These are phyloP conservation scores for Smutsia gigantea DNA, from an alignment of 2,797 vertebrate species.

Conservation along the genomic window DNA sequence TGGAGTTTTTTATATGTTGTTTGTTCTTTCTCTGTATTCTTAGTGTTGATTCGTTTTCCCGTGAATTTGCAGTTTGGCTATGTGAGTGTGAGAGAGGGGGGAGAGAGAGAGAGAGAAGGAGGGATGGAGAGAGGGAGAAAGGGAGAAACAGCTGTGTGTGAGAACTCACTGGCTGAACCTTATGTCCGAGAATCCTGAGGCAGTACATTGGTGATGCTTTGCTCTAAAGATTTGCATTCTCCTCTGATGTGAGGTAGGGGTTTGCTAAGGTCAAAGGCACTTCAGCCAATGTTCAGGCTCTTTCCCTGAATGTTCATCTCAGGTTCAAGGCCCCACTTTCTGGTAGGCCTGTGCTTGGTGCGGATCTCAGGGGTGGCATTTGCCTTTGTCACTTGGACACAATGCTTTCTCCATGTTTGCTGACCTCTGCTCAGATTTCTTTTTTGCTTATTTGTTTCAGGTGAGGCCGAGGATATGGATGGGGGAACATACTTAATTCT, in stretches of 20 bases:
- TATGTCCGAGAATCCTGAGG: background rate
- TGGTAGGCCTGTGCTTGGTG: fast-evolving
- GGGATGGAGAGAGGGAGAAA: background rate
- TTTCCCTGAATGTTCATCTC: background rate
- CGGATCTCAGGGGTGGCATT: background rate
- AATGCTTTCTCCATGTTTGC: background rate
- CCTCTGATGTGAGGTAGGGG: background rate
- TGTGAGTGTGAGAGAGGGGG: too few species aligned
- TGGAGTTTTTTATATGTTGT: background rate
- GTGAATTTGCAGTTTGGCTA: background rate
- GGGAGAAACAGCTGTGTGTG: background rate
- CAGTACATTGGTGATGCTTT: background rate
- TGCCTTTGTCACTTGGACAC: background rate
- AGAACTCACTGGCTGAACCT: background rate
- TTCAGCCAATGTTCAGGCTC: background rate
- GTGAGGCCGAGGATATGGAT: background rate
- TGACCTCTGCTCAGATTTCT: background rate
- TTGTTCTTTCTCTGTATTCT: background rate
- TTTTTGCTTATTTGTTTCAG: background rate
- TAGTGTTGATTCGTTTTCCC: background rate
- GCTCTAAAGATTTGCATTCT: background rate
- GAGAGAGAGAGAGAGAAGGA: background rate
- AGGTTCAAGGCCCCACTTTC: background rate
- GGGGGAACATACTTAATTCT: background rate
- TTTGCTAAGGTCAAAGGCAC: background rate